These are phyloP conservation scores for Eulemur rubriventer DNA, from an alignment of 2,797 vertebrate species.

Conservation along the genomic window DNA sequence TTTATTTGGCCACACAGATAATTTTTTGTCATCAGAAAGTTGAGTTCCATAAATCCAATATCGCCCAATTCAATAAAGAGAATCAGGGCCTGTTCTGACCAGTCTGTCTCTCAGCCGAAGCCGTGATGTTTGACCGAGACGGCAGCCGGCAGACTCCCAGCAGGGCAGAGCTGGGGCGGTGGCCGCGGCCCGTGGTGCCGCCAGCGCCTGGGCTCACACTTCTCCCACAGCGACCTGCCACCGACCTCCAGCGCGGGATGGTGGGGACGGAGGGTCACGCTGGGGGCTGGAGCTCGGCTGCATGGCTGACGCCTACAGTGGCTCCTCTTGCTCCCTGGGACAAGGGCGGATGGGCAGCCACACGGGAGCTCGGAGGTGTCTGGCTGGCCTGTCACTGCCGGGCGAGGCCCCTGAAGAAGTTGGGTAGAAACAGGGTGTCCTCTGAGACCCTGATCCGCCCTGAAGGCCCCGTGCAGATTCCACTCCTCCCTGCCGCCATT, in stretches of 20 bases:
- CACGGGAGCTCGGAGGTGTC: rapidly evolving
- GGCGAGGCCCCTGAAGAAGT: not conserved
- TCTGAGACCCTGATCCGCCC: rapidly evolving
- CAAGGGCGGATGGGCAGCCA: rapidly evolving
- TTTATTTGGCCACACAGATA: slow-evolving; percentile 72
- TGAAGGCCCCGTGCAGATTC: rapidly evolving
- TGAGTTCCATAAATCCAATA: slow-evolving; percentile 74
- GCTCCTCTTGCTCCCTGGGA: not conserved
- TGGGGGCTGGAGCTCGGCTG: not conserved
- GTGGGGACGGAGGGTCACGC: rapidly evolving
- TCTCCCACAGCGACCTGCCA: rapidly evolving
- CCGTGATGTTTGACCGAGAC: not conserved
- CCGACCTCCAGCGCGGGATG: rapidly evolving
- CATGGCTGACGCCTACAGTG: too few relatives aligned
- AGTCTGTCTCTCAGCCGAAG: not conserved
- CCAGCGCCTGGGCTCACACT: rapidly evolving
- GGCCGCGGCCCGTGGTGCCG: rapidly evolving
- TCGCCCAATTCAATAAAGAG: slow-evolving; percentile 61
- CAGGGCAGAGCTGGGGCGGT: rapidly evolving
- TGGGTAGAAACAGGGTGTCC: not conserved
- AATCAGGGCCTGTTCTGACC: not conserved
- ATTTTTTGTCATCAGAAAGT: slow-evolving; percentile 81
- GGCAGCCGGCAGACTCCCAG: rapidly evolving
- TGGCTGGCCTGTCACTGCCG: rapidly evolving
- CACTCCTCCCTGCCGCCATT: rapidly evolving